Base-by-base conservation (phyloP, 2,888 invertebrate species). In the Nycteola revayana region DNA sequence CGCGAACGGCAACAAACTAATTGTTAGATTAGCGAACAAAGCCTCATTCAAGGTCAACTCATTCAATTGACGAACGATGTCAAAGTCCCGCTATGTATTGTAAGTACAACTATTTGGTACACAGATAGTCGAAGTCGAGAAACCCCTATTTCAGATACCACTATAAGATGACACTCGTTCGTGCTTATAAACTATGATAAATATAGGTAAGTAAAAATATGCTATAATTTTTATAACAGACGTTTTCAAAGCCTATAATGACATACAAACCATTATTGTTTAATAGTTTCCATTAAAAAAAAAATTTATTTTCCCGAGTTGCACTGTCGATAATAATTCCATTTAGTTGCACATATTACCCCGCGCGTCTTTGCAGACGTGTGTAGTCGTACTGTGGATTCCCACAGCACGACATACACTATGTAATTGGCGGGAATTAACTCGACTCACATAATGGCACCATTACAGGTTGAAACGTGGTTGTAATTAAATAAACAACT, bases 331-430 rank as follows among this genome's bases (percentile, higher is more conserved):
- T n/a, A n/a, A n/a, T n/a, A n/a, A n/a, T n/a, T n/a, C n/a, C n/a
- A n/a, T n/a, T n/a, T n/a, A n/a, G n/a, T n/a, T n/a, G n/a, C n/a
- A n/a, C n/a, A n/a, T n/a, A n/a, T n/a, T n/a, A n/a, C n/a, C n/a
- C n/a, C n/a, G n/a, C n/a, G n/a, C n/a, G n/a, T n/a, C n/a, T n/a
- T n/a, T n/a, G n/a, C n/a, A n/a, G n/a, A n/a, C n/a, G n/a, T n/a
- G n/a, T n/a, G n/a, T n/a, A n/a, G n/a, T n/a, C n/a, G n/a, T n/a
- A n/a, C n/a, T n/a, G n/a, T n/a, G n/a, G 18, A 49, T 78, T 80
- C 79, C 72, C 80, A 81, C 80, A 79, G 75, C 64, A 66, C 42
- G n/a, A n/a, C 39, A 41, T 49, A 47, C 42, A 47, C 36, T 25
- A 43, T 42, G 49, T 66, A 63, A 66, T 61, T 54, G 65, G 38